Base-by-base conservation (phyloP, 2,888 invertebrate species). In the Herminia tarsipennalis region DNA sequence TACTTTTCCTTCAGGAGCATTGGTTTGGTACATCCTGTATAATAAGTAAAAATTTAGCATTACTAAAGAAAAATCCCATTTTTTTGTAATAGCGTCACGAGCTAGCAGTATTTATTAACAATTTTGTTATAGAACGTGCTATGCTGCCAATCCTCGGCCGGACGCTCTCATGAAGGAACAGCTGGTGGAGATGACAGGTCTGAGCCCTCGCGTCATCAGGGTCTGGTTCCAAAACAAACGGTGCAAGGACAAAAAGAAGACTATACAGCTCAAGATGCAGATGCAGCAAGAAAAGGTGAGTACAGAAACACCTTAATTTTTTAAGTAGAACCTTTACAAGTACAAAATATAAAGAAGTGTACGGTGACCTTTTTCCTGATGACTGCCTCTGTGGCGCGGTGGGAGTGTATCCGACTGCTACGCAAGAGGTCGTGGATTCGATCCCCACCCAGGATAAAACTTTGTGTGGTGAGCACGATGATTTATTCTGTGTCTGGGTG, bases 191-290 rank as follows among this genome's bases (percentile, higher is more conserved):
- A 98, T 99, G 99, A 99, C 99, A 9, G 95, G 98, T 0, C 94
- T 99, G 37, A 98, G 98, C 73, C 99, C 99, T 12, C 93, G 99
- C 9, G 99, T 99, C 69, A 99, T 99, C 82, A 94, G 99, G 77
- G 99, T 99, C 47, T 99, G 99, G 99, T 99, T 99, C 93, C 99
- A 99, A 89, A 99, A 99, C 89, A 99, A 98, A 84, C 93, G 98
- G 58, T 98, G 98, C 92, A 98, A 98, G 88, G 98, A 98, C 92
- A 98, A 98, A 93, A 98, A 98, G 93, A 96, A 98, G 84, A 98
- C 98, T 40, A 96, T 99, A 36, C 95, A 98, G 74, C 95, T 99
- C 94, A 98, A 99, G 86, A 96, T 99, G 92, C 98, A 98, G 86
- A 98, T 98, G 95, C 97, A 98, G 77, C 98, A 98, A 82, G 98